Evolutionary conservation across 2,888 invertebrate genomes (phyloP), one percentile per base, ranked within the genome.

Genomic region (Acanthosepion lycidas): DNA sequence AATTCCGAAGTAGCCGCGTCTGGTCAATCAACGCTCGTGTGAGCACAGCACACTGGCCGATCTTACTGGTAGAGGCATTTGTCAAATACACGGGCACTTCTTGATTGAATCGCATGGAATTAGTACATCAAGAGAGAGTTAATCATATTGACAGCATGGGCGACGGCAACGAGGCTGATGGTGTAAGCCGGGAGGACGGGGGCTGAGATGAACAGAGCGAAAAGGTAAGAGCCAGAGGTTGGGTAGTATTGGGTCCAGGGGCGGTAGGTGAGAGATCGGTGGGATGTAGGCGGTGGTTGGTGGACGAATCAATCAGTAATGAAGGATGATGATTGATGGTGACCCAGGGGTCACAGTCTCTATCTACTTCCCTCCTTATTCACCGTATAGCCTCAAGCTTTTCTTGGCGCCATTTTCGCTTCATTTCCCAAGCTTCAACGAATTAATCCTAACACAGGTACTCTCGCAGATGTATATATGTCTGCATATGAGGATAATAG

Each of bases 81-180:
- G 78, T 78, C 78, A 78, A 78, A 78, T n/a, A 15, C 4, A 78
- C 78, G n/a, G n/a, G n/a, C 78, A n/a, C 78, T n/a, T 78, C 78
- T n/a, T 78, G 78, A 78, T 78, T n/a, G n/a, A 78, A 78, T 78
- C n/a, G n/a, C 78, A 78, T 78, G 78, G 78, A 78, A 78, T n/a
- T 78, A 78, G 78, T 78, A n/a, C n/a, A n/a, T n/a, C 78, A 78
- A 78, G 78, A 78, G n/a, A 33, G 78, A n/a, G n/a, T 59, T 59
- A 59, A 59, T 59, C 59, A 59, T 59, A 59, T 59, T 59, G 59
- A 59, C 59, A 59, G 59, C 20, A 20, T 23, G 23, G 59, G 59
- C 23, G 59, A 59, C 23, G 59, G 23, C 59, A 23, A 20, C 59
- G 59, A 59, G 23, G 59, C 59, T 23, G 59, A 59, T 23, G 59